Base-by-base conservation (phyloP, 2,888 invertebrate species). In the Nomada fabriciana region DNA sequence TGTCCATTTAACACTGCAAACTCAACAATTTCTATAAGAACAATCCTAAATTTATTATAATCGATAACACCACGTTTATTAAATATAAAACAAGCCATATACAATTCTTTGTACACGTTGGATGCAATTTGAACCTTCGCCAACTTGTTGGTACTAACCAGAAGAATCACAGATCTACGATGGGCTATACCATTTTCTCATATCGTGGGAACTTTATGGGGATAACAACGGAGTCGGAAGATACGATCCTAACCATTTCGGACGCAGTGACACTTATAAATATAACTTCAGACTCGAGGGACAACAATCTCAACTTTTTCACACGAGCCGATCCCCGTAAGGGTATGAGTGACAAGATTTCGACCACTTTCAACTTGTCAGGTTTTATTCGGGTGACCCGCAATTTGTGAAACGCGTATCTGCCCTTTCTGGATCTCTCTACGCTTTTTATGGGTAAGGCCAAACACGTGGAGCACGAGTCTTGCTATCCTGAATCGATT, bases 281-380 rank as follows among this genome's bases (percentile, higher is more conserved):
- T 15, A 50, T 25, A 4, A 18, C 29, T 7, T 59, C 18, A 59
- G 25, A 4, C 64, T 9, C 50, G 68, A 23, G 68, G n/a, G 23
- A 23, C n/a, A 29, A 25, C 23, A 23, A 53, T 68, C 23, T 55
- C 42, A 68, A 23, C 53, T 68, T 23, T 53, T 68, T 68, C 42
- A 23, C 13, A 15, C 18, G 11, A 29, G n/a, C 53, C 25, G 55
- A 68, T 68, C 42, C 42, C 42, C 15, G 15, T 42, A 23, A 15
- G 23, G 20, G 23, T 15, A 68, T 15, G 42, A 68, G 3, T 15
- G 18, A 50, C 18, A 23, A 23, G 36, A 23, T 23, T 68, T 55
- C n/a, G 7, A 55, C 23, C 23, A 53, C 15, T 61, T 61, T 23
- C 18, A 20, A 43, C 61, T 61, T 61, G 20, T 61, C 61, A 61